Conservation (phyloP, 2,888 invertebrate genomes). For the Yponomeuta sedellus region DNA sequence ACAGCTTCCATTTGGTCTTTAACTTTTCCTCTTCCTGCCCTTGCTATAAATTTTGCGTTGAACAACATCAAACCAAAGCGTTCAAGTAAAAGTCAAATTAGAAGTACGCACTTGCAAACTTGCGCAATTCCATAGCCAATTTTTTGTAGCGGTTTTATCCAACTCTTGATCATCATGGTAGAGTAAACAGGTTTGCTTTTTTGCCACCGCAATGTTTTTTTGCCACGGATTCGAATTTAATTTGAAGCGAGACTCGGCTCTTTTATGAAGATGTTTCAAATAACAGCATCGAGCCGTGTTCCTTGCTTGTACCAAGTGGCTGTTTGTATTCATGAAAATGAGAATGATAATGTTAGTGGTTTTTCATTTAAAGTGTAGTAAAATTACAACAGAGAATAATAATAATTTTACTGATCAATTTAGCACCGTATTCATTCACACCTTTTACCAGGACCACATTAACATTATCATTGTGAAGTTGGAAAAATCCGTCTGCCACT, state of each 20-base stretch:
- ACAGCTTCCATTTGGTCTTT: conserved; percentile 14
- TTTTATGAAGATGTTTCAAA: conserved; percentile 40
- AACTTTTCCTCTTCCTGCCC: neutral
- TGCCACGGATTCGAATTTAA: conserved; percentile 35
- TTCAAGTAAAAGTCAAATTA: conserved; percentile 3
- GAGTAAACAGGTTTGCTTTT: conserved; percentile 51
- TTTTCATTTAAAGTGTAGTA: neutral
- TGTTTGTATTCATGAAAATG: neutral
- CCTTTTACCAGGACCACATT: too few species aligned
- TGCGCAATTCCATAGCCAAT: conserved; percentile 31
- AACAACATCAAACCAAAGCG: neutral
- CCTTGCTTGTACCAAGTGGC: neutral
- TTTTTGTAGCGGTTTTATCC: conserved; percentile 35
- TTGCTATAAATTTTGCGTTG: neutral
- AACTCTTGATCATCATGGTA: conserved; percentile 36
- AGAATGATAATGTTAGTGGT: neutral
- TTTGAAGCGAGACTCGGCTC: conserved; percentile 23
- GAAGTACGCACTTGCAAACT: conserved; percentile 27
- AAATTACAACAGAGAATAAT: neutral
- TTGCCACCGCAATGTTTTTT: conserved; percentile 33
- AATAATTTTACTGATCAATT: too few species aligned
- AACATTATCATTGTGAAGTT: too few species aligned
- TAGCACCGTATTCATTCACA: too few species aligned
- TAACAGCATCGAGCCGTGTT: conserved; percentile 30
- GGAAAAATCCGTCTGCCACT: neutral